A percentile compares a stretch with the other conserved stretches of the same genome.
phyloP scores from a whole-genome alignment of 2,888 invertebrate genomes.

The Desoria tigrina region DNA sequence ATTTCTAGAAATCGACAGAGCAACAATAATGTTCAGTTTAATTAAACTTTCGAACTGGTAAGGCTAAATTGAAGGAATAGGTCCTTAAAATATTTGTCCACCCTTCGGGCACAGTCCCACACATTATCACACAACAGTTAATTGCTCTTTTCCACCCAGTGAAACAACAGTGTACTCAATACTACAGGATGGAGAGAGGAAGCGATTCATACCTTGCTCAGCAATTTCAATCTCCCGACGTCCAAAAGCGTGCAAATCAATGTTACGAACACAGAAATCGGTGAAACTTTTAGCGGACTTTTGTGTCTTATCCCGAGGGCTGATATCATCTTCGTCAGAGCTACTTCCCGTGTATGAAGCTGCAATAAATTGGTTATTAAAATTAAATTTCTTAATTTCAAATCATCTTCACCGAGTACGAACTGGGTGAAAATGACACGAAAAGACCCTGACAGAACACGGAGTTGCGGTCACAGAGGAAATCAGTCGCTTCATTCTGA shows the following conservation, averaged over 20 bases:
- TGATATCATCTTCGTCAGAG: conserved; percentile 89
- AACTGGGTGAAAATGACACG: too few species aligned
- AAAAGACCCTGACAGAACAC: too few species aligned
- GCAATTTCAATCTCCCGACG: conserved; percentile 96
- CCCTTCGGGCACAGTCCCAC: too few species aligned
- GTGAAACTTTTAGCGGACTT: conserved; percentile 79
- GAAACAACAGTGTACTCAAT: too few species aligned
- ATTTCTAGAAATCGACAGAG: conserved; percentile 68
- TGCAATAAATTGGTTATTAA: conserved; percentile 51
- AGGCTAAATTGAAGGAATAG: too few species aligned
- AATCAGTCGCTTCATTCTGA: conserved; percentile 10
- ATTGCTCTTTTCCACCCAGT: too few species aligned
- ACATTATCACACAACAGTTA: too few species aligned
- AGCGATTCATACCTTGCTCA: conserved; percentile 81
- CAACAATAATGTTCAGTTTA: conserved; percentile 22
- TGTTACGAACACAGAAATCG: conserved; percentile 92
- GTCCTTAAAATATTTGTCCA: too few species aligned
- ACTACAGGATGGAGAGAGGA: too few species aligned
- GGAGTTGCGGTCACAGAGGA: conserved; percentile 9
- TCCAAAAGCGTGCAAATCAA: conserved; percentile 90
- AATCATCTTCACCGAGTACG: background rate
- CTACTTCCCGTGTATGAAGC: conserved; percentile 77
- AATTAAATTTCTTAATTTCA: background rate
- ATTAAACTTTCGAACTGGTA: background rate
- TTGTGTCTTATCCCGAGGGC: conserved; percentile 89